A percentile compares a stretch with the other conserved stretches of the same genome.
Conservation (phyloP, 2,888 invertebrate species). For the Drosophila stalkeri region DNA sequence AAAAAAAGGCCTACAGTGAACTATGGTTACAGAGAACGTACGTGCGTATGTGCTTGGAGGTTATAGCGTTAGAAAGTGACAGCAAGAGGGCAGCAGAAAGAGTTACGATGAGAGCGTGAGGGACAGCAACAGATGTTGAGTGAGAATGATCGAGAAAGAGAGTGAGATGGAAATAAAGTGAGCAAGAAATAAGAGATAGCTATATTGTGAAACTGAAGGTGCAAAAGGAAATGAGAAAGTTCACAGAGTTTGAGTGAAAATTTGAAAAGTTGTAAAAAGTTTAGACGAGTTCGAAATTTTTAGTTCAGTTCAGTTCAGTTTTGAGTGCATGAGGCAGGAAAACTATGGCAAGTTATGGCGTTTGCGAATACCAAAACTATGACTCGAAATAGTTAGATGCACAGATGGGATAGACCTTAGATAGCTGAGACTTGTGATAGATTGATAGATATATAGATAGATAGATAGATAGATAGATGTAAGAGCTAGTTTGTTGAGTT, state of each 20-base stretch:
- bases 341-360: constrained; percentile 85
- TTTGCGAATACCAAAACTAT: constrained; percentile 82
- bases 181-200: constrained; percentile 5
- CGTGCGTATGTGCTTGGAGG: constrained; percentile 59
- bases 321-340: constrained; percentile 60
- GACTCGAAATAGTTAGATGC: constrained; percentile 58
- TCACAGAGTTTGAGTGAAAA: constrained; percentile 57
- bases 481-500: constrained; percentile 57
- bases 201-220: constrained; percentile 40
- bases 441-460: constrained; percentile 12
- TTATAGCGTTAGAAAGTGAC: constrained; percentile 70
- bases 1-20: constrained; percentile 66
- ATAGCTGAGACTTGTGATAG: constrained; percentile 39
- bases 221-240: constrained; percentile 69
- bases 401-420: constrained; percentile 39
- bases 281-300: constrained; percentile 47
- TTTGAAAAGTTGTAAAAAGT: constrained; percentile 34
- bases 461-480: constrained; percentile 15
- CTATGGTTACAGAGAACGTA: constrained; percentile 63
- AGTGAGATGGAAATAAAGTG: constrained; percentile 15
- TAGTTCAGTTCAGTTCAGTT: constrained; percentile 75
- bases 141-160: constrained; percentile 28
- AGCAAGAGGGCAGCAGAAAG: constrained; percentile 24
- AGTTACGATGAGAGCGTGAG: constrained; percentile 48
- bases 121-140: constrained; percentile 32